Evolutionary conservation across 2,113 vertebrate species (phyloP).

Genomic region (Ptychochromis oligacanthus): DNA sequence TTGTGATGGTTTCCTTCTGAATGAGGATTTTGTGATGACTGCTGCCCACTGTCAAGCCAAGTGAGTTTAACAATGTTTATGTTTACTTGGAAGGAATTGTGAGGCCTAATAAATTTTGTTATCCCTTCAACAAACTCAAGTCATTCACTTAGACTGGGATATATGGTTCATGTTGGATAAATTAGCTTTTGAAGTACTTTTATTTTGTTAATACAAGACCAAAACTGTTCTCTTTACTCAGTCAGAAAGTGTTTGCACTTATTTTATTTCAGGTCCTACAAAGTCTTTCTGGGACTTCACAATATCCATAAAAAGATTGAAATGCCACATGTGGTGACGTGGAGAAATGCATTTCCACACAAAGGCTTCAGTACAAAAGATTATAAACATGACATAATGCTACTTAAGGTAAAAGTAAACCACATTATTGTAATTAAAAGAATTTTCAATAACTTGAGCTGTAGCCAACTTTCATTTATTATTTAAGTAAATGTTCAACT

Average conservation of each 20-base stretch:
- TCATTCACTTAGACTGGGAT: too few relatives aligned
- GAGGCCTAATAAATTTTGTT: too few relatives aligned
- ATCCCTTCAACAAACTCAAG: too few relatives aligned
- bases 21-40: constrained; percentile 56
- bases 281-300: constrained; percentile 42
- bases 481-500: not conserved
- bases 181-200: too few relatives aligned
- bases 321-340: fast-evolving
- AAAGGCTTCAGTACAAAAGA: fast-evolving
- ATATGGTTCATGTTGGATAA: too few relatives aligned
- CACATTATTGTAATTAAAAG: not conserved
- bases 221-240: too few relatives aligned
- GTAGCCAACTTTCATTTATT: not conserved
- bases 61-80: constrained; percentile 54
- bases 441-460: not conserved
- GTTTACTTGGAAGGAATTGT: too few relatives aligned
- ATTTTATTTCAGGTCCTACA: constrained; percentile 4
- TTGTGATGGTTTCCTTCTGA: constrained; percentile 69
- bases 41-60: constrained; percentile 59
- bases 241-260: too few relatives aligned
- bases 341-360: constrained; percentile 16
- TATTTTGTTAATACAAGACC: too few relatives aligned
- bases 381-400: constrained; percentile 48
- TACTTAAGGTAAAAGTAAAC: constrained; percentile 66
- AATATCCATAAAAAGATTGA: fast-evolving